These are phyloP conservation scores for Bufo gargarizans DNA, from an alignment of 2,113 vertebrate species.

Conservation along the genomic window DNA sequence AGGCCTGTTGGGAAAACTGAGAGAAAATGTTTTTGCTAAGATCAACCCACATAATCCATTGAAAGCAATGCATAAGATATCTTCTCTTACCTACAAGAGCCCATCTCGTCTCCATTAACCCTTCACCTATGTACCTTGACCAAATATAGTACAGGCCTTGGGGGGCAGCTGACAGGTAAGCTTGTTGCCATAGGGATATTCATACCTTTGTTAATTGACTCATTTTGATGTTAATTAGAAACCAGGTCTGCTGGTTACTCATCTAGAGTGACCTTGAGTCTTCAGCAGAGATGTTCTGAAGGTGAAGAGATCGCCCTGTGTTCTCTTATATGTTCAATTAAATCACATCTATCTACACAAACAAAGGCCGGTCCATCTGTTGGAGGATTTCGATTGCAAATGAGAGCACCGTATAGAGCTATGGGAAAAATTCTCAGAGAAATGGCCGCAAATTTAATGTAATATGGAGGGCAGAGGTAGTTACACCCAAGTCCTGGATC, in stretches of 20 bases:
- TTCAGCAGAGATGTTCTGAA: background rate
- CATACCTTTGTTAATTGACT: slow-evolving; percentile 34
- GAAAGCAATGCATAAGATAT: background rate
- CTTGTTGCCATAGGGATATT: slow-evolving; percentile 31
- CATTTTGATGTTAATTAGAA: slow-evolving; percentile 41
- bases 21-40: background rate
- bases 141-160: slow-evolving; percentile 28
- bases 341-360: background rate
- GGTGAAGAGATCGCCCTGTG: background rate
- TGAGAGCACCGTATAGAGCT: background rate
- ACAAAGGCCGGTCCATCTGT: slow-evolving; percentile 8
- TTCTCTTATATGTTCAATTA: background rate
- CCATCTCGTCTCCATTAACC: background rate
- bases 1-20: background rate
- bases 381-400: background rate
- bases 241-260: slow-evolving; percentile 7
- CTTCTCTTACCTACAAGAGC: background rate
- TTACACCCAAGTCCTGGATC: no score
- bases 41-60: background rate
- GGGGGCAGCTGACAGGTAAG: slow-evolving; percentile 7
- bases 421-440: background rate
- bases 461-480: no score
- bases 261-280: background rate
- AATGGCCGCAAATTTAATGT: no score
- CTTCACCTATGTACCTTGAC: background rate